Conservation (phyloP, 1,140 invertebrate genomes). For the Conus ventricosus region DNA sequence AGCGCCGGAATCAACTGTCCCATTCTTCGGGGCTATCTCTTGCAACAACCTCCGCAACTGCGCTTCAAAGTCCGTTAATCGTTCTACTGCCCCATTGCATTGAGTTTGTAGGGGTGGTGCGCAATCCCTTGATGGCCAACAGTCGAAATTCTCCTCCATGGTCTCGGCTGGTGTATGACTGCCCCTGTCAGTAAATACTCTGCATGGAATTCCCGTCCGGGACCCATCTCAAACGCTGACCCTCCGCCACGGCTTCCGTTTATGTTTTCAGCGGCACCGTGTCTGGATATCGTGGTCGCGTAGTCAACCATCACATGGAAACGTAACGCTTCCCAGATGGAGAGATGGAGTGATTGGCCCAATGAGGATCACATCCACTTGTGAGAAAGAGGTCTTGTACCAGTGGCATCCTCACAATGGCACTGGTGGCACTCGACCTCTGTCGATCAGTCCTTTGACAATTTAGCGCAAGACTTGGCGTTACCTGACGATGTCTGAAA, state of each 20-base stretch:
- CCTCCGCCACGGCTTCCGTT: conserved; percentile 39
- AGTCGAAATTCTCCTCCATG: conserved; percentile 28
- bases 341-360: background rate
- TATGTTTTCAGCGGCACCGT: conserved; percentile 20
- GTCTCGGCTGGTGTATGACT: conserved; percentile 3
- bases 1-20: conserved; percentile 54
- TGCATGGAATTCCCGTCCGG: conserved; percentile 41
- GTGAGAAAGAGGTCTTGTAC: too few relatives aligned
- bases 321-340: background rate
- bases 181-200: conserved; percentile 40
- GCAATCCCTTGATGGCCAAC: conserved; percentile 33
- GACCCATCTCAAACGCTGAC: conserved; percentile 34
- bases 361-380: background rate
- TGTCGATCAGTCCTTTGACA: too few relatives aligned
- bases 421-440: too few relatives aligned
- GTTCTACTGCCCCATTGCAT: conserved; percentile 12
- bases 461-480: too few relatives aligned
- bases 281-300: background rate
- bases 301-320: background rate
- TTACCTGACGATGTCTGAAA: too few relatives aligned
- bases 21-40: conserved; percentile 57
- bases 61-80: conserved; percentile 29
- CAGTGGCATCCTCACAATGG: too few relatives aligned
- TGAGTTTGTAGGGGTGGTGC: conserved; percentile 37
- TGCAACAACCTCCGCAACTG: conserved; percentile 58